Percentiles rank a stretch among this genome's conserved stretches.
Evolutionary conservation across 2,797 vertebrate species (phyloP).

Genomic region (Betta splendens): DNA sequence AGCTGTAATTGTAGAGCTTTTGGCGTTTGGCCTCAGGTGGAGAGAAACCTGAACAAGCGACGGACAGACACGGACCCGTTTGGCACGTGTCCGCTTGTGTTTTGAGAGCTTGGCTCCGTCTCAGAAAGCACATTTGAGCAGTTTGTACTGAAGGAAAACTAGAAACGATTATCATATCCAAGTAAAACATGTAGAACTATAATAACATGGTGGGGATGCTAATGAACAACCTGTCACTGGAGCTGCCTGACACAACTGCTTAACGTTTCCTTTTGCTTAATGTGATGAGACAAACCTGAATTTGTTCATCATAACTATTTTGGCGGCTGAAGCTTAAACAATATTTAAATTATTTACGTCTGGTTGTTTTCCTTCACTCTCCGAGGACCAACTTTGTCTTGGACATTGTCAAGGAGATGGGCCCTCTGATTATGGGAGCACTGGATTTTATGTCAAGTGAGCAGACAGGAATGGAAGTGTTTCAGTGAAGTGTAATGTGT

Average conservation of each 20-base stretch:
- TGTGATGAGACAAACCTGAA: not conserved
- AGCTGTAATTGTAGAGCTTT: slow-evolving; percentile 51
- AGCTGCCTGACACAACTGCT: not conserved
- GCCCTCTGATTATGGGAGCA: no score
- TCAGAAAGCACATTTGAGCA: slow-evolving; percentile 23
- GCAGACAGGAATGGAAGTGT: no score
- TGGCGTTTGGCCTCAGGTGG: slow-evolving; percentile 46
- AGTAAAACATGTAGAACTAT: not conserved
- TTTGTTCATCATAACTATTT: no score
- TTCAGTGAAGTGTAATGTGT: no score
- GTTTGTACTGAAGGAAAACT: not conserved
- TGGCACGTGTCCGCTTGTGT: slow-evolving; percentile 24
- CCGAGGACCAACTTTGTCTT: no score
- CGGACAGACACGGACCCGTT: slow-evolving; percentile 28
- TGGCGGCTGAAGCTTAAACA: no score
- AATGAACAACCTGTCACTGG: not conserved
- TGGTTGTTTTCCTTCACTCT: no score
- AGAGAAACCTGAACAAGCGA: slow-evolving; percentile 41
- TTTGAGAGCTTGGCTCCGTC: slow-evolving; percentile 4
- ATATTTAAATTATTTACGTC: no score
- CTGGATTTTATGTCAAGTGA: no score
- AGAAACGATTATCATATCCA: not conserved
- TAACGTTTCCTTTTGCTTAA: not conserved
- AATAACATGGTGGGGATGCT: not conserved
- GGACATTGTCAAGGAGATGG: no score